phyloP scores from a whole-genome alignment of 2,888 invertebrate species.

The Fissipunctia ypsillon region DNA sequence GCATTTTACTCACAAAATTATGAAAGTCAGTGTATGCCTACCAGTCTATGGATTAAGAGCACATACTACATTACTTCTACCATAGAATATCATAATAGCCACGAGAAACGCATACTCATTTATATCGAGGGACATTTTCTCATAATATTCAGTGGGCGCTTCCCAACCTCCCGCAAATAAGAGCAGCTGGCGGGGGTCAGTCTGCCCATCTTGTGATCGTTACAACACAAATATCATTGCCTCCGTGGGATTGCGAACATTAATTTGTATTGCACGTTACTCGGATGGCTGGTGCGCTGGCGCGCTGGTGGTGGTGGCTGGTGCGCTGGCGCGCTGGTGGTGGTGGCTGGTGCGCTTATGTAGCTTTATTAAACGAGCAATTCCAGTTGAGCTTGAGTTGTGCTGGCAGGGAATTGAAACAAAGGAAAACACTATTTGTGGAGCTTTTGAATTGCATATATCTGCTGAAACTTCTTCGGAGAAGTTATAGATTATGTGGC shows the following conservation, averaged over 20 bases:
- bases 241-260: conserved; percentile 32
- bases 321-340: too few species aligned
- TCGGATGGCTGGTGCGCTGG: neutral
- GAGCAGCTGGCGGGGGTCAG: neutral
- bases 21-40: neutral
- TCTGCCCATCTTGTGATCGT: conserved; percentile 33
- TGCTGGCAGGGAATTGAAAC: conserved; percentile 1
- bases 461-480: neutral
- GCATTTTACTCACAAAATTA: neutral
- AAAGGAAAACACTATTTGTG: neutral
- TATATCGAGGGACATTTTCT: neutral
- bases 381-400: neutral
- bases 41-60: too few species aligned
- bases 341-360: neutral
- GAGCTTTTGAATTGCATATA: neutral
- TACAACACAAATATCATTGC: conserved; percentile 44
- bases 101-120: neutral
- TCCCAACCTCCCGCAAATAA: neutral
- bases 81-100: neutral
- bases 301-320: too few species aligned
- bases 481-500: neutral
- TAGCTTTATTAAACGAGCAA: conserved; percentile 6
- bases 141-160: neutral
- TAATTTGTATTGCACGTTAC: conserved; percentile 32
- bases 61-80: too few species aligned